Conservation (phyloP, 1,140 invertebrate species). For the Neuroterus valhalla region DNA sequence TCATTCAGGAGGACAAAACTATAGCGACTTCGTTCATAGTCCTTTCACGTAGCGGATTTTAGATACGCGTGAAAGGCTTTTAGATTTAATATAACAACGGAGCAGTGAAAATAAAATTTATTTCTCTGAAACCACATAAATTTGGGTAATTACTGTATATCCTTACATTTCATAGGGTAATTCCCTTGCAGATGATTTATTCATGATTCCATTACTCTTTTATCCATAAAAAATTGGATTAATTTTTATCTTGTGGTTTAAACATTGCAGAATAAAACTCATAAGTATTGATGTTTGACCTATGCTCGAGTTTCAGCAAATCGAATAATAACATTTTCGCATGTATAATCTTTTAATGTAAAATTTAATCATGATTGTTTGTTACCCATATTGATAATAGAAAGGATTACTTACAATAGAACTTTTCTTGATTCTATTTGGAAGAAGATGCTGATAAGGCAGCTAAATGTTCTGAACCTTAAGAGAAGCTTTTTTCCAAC, state of each 20-base stretch:
- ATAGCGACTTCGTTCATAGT: constrained; percentile 23
- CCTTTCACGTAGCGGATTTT: constrained; percentile 6
- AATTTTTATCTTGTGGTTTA: no score
- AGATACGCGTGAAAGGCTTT: constrained; percentile 19
- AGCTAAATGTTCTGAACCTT: constrained; percentile 4
- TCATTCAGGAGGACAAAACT: constrained; percentile 24
- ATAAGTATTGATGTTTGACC: no score
- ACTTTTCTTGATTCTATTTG: not conserved
- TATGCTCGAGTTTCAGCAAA: no score
- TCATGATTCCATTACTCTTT: no score
- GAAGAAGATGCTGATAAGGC: not conserved
- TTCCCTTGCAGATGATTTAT: not conserved
- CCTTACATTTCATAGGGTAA: not conserved
- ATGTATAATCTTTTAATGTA: not conserved
- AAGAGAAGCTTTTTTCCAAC: not conserved
- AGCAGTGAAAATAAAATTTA: constrained; percentile 21
- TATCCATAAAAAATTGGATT: no score
- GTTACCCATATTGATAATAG: not conserved
- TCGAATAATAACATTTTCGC: no score
- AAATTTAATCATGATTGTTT: not conserved
- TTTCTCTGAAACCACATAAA: not conserved
- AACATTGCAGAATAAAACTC: no score
- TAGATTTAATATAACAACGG: constrained; percentile 25
- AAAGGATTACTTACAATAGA: not conserved
- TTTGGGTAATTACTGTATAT: not conserved